Conservation (phyloP, 2,113 vertebrate genomes). For the Piaya cayana region DNA sequence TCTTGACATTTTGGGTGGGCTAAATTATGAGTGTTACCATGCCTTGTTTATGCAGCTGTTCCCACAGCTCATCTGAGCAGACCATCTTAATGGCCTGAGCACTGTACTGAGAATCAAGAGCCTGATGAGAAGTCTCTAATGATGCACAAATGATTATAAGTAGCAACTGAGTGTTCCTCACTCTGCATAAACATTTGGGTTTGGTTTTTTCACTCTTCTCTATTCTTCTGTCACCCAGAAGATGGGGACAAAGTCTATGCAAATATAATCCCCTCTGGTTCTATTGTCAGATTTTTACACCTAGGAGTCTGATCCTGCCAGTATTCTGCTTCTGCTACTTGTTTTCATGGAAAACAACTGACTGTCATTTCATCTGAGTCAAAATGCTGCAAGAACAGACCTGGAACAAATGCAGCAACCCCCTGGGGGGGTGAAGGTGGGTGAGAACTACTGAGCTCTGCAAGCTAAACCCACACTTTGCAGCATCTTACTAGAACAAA, state of each 20-base stretch:
- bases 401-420: neutral
- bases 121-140: slow-evolving; percentile 19
- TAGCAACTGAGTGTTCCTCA: neutral
- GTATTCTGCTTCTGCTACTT: neutral
- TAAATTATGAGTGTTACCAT: neutral
- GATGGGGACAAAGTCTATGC: neutral
- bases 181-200: slow-evolving; percentile 17
- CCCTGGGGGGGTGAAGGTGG: no score
- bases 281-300: neutral
- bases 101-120: neutral
- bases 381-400: neutral
- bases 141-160: neutral
- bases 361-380: neutral
- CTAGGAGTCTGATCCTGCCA: neutral
- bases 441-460: neutral
- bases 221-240: neutral
- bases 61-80: neutral
- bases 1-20: neutral
- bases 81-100: neutral
- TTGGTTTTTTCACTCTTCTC: neutral
- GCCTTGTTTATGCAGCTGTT: slow-evolving; percentile 13
- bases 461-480: neutral
- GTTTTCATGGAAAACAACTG: neutral
- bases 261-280: neutral
- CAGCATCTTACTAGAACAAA: neutral